Evolutionary conservation across 2,113 vertebrate genomes (phyloP), one percentile per base, ranked within the genome.

Genomic region (Cryptotis parvus): DNA sequence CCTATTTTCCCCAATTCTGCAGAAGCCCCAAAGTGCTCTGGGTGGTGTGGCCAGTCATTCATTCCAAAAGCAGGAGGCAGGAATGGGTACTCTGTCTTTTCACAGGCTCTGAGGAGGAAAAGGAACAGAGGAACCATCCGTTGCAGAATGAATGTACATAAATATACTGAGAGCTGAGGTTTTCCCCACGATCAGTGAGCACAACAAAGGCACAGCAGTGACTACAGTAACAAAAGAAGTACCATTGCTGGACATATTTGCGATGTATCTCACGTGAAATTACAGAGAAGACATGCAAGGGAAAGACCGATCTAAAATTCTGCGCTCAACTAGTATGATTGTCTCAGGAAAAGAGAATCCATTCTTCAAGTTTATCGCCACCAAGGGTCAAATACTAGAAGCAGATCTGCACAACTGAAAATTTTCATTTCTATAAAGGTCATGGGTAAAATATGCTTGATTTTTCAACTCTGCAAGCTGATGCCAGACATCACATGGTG

Each of bases 391-490:
- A 90, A 81, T 63, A 84, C 69, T 49, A 84, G 76, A 75, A 73
- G 76, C 22, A 52, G 63, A 89, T 16, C 15, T 27, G 29, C 3
- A 75, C 24, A 84, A 78, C 0, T 16, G 15, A 90, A 93, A 78
- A 22, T 65, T 81, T 93, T 77, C 58, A 95, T 81, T 87, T 91
- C 35, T 29, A 3, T 79, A 85, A 94, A 77, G 69, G 69, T 91
- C 85, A 94, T 37, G 69, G 78, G 33, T 84, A 70, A 91, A 91
- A 84, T 77, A 70, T 39, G 78, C 41, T 80, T 78, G 8, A 87
- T 87, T 91, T 90, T 91, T 84, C 73, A 84, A 84, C 11, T 70
- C 79, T 88, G 61, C 27, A 90, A 87, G 75, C 94, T 91, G 70
- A 87, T 65, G 65, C 29, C 79, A 87, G 77, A 61, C 16, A 66